Evolutionary conservation across 92 coral and sea anemone species (phyloP).

Genomic region (Pocillopora meandrina): DNA sequence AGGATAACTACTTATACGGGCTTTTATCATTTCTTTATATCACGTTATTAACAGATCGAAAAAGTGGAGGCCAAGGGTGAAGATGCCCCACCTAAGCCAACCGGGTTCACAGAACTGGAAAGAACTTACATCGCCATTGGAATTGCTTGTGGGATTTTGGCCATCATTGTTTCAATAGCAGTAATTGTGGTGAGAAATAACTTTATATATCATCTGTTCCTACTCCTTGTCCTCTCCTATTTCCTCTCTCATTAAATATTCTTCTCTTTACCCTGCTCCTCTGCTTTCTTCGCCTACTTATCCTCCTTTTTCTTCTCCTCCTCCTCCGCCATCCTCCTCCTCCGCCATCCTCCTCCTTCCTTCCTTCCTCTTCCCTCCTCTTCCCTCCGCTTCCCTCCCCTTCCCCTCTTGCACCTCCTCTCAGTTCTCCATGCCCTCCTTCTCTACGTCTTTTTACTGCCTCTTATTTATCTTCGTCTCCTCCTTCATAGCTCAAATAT

Average conservation of each 20-base stretch:
- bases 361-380: not conserved
- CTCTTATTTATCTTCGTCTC: not conserved
- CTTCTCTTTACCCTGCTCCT: not conserved
- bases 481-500: too few relatives aligned
- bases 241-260: not conserved
- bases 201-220: not conserved
- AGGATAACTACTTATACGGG: too few relatives aligned
- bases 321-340: not conserved
- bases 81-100: constrained; percentile 45
- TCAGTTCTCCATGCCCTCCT: not conserved
- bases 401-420: not conserved
- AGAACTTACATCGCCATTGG: constrained; percentile 73
- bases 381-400: not conserved
- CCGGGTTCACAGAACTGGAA: constrained; percentile 60
- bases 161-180: constrained; percentile 32
- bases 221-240: not conserved
- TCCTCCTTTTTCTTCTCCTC: too few relatives aligned
- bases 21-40: not conserved
- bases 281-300: not conserved
- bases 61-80: constrained; percentile 57
- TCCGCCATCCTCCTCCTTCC: not conserved
- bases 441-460: not conserved
- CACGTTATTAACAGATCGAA: constrained; percentile 40
- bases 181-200: constrained; percentile 43
- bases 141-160: constrained; percentile 45